Conservation (phyloP, 2,888 invertebrate genomes). For the Serripes groenlandicus region DNA sequence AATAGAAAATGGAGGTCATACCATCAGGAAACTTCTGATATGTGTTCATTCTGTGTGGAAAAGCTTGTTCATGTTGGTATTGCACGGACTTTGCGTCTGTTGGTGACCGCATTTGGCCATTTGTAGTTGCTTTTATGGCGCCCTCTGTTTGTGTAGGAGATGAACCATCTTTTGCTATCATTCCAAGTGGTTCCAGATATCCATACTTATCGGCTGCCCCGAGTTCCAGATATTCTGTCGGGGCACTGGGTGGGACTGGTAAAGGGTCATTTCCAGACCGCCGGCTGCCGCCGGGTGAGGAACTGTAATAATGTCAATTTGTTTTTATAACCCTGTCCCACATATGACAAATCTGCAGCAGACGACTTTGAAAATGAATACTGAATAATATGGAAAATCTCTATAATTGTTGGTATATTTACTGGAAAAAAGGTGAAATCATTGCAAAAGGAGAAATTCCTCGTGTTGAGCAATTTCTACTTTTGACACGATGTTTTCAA, state of each 20-base stretch:
- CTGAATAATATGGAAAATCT: too few relatives aligned
- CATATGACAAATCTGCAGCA: too few relatives aligned
- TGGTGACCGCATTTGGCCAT: not conserved
- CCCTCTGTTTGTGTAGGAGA: not conserved
- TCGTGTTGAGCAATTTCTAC: too few relatives aligned
- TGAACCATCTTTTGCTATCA: not conserved
- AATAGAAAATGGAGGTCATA: too few relatives aligned
- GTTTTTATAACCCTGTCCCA: too few relatives aligned
- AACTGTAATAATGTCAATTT: not conserved
- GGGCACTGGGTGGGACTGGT: conserved; percentile 20
- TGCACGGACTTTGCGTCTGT: not conserved
- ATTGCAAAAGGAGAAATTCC: too few relatives aligned
- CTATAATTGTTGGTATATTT: too few relatives aligned
- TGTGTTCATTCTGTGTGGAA: conserved; percentile 7
- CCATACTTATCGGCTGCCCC: conserved; percentile 25
- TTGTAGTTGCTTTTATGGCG: not conserved
- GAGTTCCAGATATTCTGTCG: conserved; percentile 48
- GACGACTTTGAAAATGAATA: too few relatives aligned
- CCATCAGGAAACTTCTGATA: conserved; percentile 33
- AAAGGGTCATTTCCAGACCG: conserved; percentile 34
- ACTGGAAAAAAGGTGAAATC: too few relatives aligned
- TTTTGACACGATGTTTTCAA: too few relatives aligned
- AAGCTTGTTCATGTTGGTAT: not conserved
- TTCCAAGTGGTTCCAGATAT: conserved; percentile 7
- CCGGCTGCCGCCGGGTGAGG: not conserved